Conservation (phyloP, 2,113 vertebrate species). For the Pygoscelis adeliae region DNA sequence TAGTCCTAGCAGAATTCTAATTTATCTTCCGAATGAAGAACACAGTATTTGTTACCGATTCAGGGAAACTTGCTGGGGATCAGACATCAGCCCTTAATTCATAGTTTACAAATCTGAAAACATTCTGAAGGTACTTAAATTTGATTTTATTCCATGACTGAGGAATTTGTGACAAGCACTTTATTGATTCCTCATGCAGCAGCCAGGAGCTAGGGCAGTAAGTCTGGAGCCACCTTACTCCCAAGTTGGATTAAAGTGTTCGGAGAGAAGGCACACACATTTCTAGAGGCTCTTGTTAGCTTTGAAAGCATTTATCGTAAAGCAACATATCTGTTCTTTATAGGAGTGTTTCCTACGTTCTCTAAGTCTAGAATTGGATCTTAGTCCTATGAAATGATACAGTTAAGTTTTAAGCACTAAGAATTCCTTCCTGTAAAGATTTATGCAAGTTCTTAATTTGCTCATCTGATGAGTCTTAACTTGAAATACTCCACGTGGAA, state of each 20-base stretch:
- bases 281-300: conserved; percentile 20
- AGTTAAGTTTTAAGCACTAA: not conserved
- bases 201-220: not conserved
- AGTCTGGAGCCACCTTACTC: not conserved
- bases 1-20: not conserved
- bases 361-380: not conserved
- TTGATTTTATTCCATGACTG: not conserved
- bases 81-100: not conserved
- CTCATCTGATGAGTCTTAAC: conserved; percentile 38
- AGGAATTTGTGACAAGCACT: not conserved
- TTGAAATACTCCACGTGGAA: not conserved
- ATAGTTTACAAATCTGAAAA: not conserved
- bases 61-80: not conserved
- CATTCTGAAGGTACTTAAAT: not conserved
- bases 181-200: conserved; percentile 5
- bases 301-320: not conserved
- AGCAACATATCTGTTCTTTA: not conserved
- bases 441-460: conserved; percentile 23
- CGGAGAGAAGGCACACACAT: not conserved
- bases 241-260: not conserved
- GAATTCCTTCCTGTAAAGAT: not conserved
- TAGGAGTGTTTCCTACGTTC: not conserved
- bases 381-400: not conserved
- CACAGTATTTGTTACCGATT: not conserved
- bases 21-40: not conserved